phyloP scores from a whole-genome alignment of 2,113 vertebrate species.

The Equus quagga region DNA sequence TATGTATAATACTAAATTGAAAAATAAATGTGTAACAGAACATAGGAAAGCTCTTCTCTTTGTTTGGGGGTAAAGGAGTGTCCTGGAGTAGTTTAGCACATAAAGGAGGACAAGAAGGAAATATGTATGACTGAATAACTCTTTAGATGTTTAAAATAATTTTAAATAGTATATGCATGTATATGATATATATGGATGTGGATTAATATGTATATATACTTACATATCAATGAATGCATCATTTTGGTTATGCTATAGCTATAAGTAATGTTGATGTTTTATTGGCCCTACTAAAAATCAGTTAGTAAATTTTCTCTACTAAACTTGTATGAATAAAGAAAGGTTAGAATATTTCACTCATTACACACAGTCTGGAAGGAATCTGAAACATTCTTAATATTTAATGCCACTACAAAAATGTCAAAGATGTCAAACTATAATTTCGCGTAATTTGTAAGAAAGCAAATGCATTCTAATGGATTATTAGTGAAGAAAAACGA shows the following conservation, averaged over 20 bases:
- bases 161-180: background rate
- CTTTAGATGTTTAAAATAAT: background rate
- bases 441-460: slow-evolving; percentile 52
- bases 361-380: background rate
- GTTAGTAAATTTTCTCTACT: background rate
- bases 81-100: rapidly evolving
- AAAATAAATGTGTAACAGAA: background rate
- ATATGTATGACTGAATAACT: background rate
- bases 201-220: background rate
- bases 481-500: background rate
- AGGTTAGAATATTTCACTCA: background rate
- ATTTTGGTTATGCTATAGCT: background rate
- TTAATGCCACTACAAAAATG: background rate
- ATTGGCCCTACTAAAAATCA: background rate
- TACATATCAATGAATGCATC: background rate
- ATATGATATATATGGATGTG: background rate
- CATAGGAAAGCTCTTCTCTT: background rate
- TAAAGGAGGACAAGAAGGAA: background rate
- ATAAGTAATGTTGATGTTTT: background rate
- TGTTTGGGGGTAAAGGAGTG: background rate
- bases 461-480: background rate
- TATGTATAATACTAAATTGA: background rate
- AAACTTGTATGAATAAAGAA: background rate
- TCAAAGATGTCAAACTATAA: background rate
- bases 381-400: slow-evolving; percentile 22